Evolutionary conservation across 1,140 invertebrate genomes (phyloP).

Genomic region (Paramacrobiotus metropolitanus): DNA sequence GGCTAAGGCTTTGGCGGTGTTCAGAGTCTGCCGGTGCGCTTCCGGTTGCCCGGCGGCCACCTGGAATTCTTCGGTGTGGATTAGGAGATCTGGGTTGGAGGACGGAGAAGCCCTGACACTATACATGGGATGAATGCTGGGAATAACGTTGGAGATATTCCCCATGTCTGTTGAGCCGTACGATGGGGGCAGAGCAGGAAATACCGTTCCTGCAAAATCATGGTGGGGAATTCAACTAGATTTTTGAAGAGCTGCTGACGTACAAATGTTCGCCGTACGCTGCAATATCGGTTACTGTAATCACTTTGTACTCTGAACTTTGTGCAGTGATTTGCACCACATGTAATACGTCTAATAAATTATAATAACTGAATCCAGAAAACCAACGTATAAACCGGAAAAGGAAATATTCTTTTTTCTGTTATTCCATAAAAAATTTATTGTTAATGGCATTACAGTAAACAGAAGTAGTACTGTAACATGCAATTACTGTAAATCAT

Average conservation of each 20-base stretch:
- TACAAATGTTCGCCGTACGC: background rate
- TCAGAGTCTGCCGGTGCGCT: background rate
- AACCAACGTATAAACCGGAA: background rate
- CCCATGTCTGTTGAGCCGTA: background rate
- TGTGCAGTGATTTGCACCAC: background rate
- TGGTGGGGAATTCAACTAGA: no score
- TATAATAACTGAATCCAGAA: background rate
- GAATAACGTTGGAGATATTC: background rate
- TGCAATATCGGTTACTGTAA: no score
- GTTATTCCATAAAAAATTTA: no score
- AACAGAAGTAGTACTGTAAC: background rate
- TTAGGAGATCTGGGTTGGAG: no score
- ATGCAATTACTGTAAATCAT: background rate
- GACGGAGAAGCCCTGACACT: background rate
- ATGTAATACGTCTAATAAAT: background rate
- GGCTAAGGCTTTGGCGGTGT: background rate
- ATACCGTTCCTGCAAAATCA: background rate
- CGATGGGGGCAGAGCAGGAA: background rate
- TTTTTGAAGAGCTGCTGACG: background rate
- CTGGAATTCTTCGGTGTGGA: background rate
- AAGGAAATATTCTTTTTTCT: no score
- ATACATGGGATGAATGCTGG: background rate
- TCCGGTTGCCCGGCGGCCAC: background rate
- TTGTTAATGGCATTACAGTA: no score
- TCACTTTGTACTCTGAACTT: no score